Conservation (phyloP, 1,140 invertebrate species). For the Wiebesia pumilae region DNA sequence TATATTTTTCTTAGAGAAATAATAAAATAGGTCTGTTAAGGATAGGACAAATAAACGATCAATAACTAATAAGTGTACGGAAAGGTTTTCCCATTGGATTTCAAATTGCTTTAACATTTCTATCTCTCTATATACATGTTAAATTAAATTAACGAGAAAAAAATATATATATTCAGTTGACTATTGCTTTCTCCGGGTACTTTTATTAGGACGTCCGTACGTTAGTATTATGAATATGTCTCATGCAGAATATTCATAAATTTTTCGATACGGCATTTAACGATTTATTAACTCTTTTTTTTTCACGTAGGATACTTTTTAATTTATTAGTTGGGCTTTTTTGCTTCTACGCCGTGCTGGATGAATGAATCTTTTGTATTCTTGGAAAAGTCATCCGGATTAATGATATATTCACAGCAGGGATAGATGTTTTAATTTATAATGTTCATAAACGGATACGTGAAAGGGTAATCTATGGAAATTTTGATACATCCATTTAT, state of each 20-base stretch:
- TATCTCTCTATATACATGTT: not conserved
- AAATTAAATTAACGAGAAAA: not conserved
- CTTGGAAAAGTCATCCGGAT: slow-evolving; percentile 14
- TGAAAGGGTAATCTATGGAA: not conserved
- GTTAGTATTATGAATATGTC: not conserved
- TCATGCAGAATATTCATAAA: slow-evolving; percentile 11
- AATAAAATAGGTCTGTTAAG: not conserved
- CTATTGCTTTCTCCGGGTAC: not conserved
- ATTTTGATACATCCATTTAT: slow-evolving; percentile 14
- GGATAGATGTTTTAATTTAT: slow-evolving; percentile 25
- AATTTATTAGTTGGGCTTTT: slow-evolving; percentile 17
- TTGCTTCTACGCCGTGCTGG: not conserved
- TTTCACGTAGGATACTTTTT: slow-evolving; percentile 2
- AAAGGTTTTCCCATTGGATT: not conserved
- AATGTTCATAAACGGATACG: not conserved
- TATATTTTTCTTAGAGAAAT: not conserved
- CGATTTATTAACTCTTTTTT: slow-evolving; percentile 20
- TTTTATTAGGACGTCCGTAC: not conserved
- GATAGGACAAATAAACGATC: not conserved
- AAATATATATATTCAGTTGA: not conserved
- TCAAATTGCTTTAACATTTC: not conserved
- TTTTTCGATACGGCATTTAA: not conserved
- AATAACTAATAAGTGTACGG: not conserved
- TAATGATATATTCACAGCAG: slow-evolving; percentile 13
- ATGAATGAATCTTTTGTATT: slow-evolving; percentile 23